These are phyloP conservation scores for Halcyon smyrnensis DNA, from an alignment of 2,797 vertebrate species.

Conservation along the genomic window DNA sequence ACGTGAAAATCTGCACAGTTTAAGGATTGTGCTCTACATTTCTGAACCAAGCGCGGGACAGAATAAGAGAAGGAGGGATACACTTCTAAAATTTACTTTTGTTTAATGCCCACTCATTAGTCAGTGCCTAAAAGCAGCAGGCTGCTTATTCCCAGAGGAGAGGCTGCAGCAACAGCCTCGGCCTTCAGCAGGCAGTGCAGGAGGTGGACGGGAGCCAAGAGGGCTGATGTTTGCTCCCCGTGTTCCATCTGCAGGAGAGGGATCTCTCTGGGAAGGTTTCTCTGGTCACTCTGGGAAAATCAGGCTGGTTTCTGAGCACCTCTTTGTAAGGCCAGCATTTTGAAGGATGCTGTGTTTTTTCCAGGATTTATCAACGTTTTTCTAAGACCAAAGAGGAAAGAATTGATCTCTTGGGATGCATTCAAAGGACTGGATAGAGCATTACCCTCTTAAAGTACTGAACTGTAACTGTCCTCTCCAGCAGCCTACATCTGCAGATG, in stretches of 20 bases:
- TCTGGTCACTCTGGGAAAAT: background rate
- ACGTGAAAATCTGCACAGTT: background rate
- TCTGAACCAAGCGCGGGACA: background rate
- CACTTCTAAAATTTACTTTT: background rate
- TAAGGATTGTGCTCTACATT: background rate
- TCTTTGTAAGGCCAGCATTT: background rate
- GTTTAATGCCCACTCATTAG: constrained; percentile 12
- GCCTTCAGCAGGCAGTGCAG: background rate
- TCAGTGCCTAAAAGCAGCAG: constrained; percentile 63
- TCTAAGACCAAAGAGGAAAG: background rate
- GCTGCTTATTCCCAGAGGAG: background rate
- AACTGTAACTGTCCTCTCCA: background rate
- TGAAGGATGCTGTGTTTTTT: background rate
- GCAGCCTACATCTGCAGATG: background rate
- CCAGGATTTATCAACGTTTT: background rate
- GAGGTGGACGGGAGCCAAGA: background rate
- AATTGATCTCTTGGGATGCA: background rate
- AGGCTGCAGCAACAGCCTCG: background rate
- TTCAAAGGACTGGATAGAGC: background rate
- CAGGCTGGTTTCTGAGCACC: rapidly evolving
- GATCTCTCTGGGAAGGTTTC: background rate
- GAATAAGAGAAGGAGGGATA: background rate
- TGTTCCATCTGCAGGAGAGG: background rate
- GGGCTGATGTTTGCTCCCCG: background rate
- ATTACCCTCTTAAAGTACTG: background rate